phyloP scores from a whole-genome alignment of 1,140 invertebrate genomes.

The Hermatobates lingyangjiaoensis region DNA sequence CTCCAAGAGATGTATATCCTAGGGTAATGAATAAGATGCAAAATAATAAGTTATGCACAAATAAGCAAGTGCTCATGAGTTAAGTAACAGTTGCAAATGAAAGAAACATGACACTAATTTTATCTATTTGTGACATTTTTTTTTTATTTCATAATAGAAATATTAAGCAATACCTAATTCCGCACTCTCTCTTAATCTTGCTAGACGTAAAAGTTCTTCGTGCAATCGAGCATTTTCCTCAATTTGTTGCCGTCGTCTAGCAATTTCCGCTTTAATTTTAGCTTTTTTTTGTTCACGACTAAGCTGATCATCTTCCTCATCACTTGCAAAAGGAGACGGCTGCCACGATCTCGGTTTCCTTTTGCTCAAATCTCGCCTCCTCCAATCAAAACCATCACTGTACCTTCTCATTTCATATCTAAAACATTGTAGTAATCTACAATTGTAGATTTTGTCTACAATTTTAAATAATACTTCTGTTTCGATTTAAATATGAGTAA shows the following conservation, averaged over 20 bases:
- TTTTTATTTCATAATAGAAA: too few species aligned
- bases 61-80: too few species aligned
- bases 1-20: conserved; percentile 9
- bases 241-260: conserved; percentile 36
- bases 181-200: conserved; percentile 26
- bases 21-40: neutral
- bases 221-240: conserved; percentile 37
- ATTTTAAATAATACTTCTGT: too few species aligned
- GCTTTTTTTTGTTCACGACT: conserved; percentile 37
- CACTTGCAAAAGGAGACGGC: conserved; percentile 33
- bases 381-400: conserved; percentile 24
- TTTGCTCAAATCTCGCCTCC: conserved; percentile 20
- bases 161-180: conserved; percentile 21
- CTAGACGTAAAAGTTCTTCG: conserved; percentile 33
- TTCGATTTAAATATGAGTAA: too few species aligned
- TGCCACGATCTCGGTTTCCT: conserved; percentile 36
- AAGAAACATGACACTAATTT: neutral
- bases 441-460: too few species aligned
- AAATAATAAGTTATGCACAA: neutral
- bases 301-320: conserved; percentile 25
- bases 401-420: conserved; percentile 22
- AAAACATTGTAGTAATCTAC: neutral
- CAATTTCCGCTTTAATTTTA: conserved; percentile 42
- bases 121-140: neutral
- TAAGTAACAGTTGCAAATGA: neutral